These are phyloP conservation scores for Xestia rhomboidea DNA, from an alignment of 2,888 invertebrate species.

Conservation along the genomic window DNA sequence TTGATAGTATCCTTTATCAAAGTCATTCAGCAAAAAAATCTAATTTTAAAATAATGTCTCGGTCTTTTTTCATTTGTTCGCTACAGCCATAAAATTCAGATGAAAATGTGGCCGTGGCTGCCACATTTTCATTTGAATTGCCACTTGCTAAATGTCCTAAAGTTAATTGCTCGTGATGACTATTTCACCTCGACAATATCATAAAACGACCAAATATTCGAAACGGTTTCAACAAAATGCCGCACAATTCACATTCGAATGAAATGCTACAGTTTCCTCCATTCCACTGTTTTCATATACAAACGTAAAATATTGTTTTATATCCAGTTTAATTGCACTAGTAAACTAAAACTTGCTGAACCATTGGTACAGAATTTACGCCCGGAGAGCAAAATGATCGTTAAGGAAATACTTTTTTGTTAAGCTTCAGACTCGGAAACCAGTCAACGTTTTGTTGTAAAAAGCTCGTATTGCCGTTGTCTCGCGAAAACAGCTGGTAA, in stretches of 20 bases:
- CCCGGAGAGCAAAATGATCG: conserved; percentile 38
- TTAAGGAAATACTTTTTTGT: conserved; percentile 33
- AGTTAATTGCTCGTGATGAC: conserved; percentile 35
- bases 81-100: conserved; percentile 7
- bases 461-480: conserved; percentile 4
- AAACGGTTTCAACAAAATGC: conserved; percentile 28
- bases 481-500: conserved; percentile 14
- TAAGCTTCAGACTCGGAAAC: background rate
- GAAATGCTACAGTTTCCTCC: conserved; percentile 29
- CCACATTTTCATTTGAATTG: background rate
- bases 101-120: conserved; percentile 7
- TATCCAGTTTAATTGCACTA: conserved; percentile 43
- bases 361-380: conserved; percentile 48
- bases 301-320: conserved; percentile 45
- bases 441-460: conserved; percentile 9
- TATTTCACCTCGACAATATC: conserved; percentile 31
- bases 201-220: conserved; percentile 28
- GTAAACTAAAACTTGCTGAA: conserved; percentile 46
- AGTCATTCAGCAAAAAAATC: background rate
- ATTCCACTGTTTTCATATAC: conserved; percentile 36
- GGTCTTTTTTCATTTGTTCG: conserved; percentile 1
- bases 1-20: conserved; percentile 6
- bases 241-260: conserved; percentile 17
- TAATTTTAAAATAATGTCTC: background rate
- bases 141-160: conserved; percentile 27